phyloP scores from a whole-genome alignment of 2,888 invertebrate species.

The Pherbina coryleti region DNA sequence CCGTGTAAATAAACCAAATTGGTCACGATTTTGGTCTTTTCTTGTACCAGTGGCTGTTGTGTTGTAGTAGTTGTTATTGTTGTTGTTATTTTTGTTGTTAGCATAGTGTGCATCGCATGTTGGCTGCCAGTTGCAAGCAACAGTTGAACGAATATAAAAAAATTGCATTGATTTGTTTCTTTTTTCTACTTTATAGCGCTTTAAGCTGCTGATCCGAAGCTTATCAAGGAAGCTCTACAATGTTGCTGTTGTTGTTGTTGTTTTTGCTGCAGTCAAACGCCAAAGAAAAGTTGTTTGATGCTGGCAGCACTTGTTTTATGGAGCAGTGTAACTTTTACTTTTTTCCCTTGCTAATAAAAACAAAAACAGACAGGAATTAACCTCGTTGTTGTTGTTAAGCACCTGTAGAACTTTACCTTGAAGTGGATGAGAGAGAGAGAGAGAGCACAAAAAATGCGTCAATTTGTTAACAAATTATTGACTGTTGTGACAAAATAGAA shows the following conservation, averaged over 20 bases:
- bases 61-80: constrained; percentile 48
- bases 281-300: constrained; percentile 3
- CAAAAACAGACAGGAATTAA: neutral
- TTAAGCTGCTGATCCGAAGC: neutral
- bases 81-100: constrained; percentile 19
- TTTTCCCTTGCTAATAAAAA: neutral
- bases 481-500: neutral
- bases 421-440: neutral
- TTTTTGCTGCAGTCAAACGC: neutral
- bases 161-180: neutral
- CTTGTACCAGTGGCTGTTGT: constrained; percentile 50
- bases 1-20: constrained; percentile 70
- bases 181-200: neutral
- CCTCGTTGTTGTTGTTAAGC: neutral
- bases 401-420: neutral
- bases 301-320: neutral
- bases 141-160: neutral
- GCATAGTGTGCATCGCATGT: constrained; percentile 18
- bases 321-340: constrained; percentile 11
- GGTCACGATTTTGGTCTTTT: constrained; percentile 68
- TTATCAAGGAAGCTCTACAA: neutral
- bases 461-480: constrained; percentile 27
- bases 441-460: neutral
- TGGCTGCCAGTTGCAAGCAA: constrained; percentile 9
- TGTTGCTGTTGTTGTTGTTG: neutral